phyloP scores from a whole-genome alignment of 2,797 vertebrate genomes.

The Acrossocheilus wenchowensis region DNA sequence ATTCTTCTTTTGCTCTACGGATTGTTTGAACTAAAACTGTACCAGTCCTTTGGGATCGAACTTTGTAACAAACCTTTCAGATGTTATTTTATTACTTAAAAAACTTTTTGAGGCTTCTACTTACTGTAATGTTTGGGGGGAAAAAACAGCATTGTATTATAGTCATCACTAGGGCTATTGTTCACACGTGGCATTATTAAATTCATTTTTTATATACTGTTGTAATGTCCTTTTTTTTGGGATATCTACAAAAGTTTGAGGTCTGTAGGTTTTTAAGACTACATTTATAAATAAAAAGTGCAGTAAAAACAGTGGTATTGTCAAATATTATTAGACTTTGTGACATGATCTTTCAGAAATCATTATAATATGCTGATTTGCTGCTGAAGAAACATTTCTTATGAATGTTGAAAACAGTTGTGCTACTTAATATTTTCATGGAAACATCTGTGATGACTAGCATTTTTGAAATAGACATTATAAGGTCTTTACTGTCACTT shows the following conservation, averaged over 20 bases:
- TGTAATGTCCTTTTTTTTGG: slow-evolving; percentile 37
- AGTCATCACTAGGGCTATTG: slow-evolving; percentile 45
- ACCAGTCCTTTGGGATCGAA: slow-evolving; percentile 46
- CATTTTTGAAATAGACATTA: neutral
- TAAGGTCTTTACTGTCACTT: neutral
- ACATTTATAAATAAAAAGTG: neutral
- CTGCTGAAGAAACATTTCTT: neutral
- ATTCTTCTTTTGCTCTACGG: slow-evolving; percentile 48
- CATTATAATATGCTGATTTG: slow-evolving; percentile 25
- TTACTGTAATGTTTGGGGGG: slow-evolving; percentile 25
- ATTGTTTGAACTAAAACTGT: slow-evolving; percentile 49
- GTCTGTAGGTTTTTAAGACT: neutral
- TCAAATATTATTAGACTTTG: neutral
- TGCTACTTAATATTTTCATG: neutral
- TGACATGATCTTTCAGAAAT: slow-evolving; percentile 24
- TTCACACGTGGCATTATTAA: slow-evolving; percentile 62
- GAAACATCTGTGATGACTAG: neutral
- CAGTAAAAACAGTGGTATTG: neutral
- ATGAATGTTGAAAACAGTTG: neutral
- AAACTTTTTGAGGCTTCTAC: slow-evolving; percentile 45
- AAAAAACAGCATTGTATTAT: slow-evolving; percentile 41
- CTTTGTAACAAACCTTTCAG: slow-evolving; percentile 52
- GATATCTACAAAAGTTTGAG: neutral
- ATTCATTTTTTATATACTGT: slow-evolving; percentile 45
- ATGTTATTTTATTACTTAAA: slow-evolving; percentile 51